Conservation (phyloP, 2,888 invertebrate genomes). For the Hypena proboscidalis region DNA sequence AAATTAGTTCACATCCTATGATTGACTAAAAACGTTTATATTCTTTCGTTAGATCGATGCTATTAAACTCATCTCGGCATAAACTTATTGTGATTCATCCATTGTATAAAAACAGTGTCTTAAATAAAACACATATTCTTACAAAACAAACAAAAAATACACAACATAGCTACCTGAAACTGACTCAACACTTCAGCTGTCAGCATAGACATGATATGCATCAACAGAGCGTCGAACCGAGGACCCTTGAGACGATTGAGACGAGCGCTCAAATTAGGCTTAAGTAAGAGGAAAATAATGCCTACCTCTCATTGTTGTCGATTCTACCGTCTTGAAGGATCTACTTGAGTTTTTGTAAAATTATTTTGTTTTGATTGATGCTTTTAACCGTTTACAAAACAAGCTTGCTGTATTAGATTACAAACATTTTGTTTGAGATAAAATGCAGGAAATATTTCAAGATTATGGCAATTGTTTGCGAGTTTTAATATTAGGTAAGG, state of each 20-base stretch:
- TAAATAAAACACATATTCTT: too few species aligned
- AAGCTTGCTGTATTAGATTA: not conserved
- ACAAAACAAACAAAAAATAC: too few species aligned
- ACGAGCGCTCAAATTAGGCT: slow-evolving; percentile 61
- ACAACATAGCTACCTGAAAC: not conserved
- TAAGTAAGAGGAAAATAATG: slow-evolving; percentile 69
- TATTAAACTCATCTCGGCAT: too few species aligned
- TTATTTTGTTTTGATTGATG: slow-evolving; percentile 5
- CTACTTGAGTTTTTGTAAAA: slow-evolving; percentile 38
- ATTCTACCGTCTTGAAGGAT: slow-evolving; percentile 38
- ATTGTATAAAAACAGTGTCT: too few species aligned
- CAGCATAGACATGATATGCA: slow-evolving; percentile 28
- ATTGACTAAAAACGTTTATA: too few species aligned
- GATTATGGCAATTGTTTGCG: too few species aligned
- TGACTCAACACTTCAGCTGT: not conserved
- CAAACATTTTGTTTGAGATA: too few species aligned
- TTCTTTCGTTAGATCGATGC: too few species aligned
- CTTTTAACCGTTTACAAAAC: not conserved
- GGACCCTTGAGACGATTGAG: slow-evolving; percentile 54
- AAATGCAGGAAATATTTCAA: too few species aligned
- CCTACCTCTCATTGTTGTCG: slow-evolving; percentile 22
- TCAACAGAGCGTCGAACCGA: slow-evolving; percentile 61
- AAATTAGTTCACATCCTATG: too few species aligned
- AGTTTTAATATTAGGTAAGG: too few species aligned
- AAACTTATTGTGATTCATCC: too few species aligned